Base-by-base conservation (phyloP, 2,888 invertebrate genomes). In the Tipula confusa region DNA sequence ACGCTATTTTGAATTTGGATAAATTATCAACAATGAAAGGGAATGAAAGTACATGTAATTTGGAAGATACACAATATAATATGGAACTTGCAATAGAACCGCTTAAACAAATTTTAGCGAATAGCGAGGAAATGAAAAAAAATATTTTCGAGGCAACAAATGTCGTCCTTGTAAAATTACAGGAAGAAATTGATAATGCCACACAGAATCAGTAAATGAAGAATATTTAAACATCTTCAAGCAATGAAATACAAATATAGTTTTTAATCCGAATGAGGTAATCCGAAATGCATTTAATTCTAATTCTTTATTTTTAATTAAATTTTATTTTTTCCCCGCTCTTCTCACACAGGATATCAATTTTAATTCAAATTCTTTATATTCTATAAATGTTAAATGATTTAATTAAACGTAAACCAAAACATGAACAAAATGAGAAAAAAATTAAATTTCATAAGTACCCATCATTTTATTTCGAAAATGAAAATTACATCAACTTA, bases 221-320 rank as follows among this genome's bases (percentile, higher is more conserved):
- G 95, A 95, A 89, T 92, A 86, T 88, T 93, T 85, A 91, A 91
- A 82, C n/a, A n/a, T n/a, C 91, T 83, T 87, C 92, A 13, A 89
- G 91, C n/a, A 87, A 89, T 11, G 89, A 90, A 79, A 89, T 90
- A 2, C 90, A 90, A 29, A 89, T 79, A 88, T 90, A 83, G 87
- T 94, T 83, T 88, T 95, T 33, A 94, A 94, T 89, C 94, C 94
- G 36, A 94, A 94, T 89, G 93, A 93, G 89, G 92, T 93, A 83
- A 84, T 64, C 84, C 13, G 29, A 82, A 80, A 64, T 79, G 24
- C 13, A 36, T 31, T 48, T 83, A 80, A 82, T 48, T 83, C 15
- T 83, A 43, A 3, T 43, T n/a, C n/a, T 43, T 43, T 43, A n/a
- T n/a, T 4, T 43, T n/a, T 43, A 43, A 43, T 43, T 43, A n/a